phyloP scores from a whole-genome alignment of 2,113 vertebrate genomes.

The Cinclus mexicanus region DNA sequence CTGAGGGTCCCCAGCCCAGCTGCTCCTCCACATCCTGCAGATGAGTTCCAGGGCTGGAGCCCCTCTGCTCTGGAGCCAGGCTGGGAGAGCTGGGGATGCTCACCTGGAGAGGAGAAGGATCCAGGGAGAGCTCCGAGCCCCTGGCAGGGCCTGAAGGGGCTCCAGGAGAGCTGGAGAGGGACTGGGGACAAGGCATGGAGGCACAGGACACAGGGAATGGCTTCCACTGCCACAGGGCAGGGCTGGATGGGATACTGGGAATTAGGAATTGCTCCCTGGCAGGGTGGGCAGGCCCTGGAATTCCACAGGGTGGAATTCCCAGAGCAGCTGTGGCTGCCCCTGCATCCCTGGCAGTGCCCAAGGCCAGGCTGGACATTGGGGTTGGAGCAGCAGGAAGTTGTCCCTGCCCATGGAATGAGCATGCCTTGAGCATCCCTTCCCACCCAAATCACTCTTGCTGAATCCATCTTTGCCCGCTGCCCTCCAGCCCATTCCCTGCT shows the following conservation, averaged over 20 bases:
- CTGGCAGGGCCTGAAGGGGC: accelerated
- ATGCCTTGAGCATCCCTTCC: background rate
- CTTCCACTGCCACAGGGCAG: background rate
- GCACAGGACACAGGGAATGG: background rate
- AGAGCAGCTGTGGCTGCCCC: background rate
- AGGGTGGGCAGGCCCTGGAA: background rate
- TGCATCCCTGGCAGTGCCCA: background rate
- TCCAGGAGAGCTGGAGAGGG: background rate
- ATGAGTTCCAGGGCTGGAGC: background rate
- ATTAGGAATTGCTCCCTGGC: background rate
- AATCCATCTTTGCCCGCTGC: background rate
- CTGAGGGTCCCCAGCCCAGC: background rate
- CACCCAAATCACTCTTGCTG: background rate
- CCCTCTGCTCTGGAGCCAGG: background rate
- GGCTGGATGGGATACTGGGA: accelerated
- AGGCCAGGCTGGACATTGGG: background rate
- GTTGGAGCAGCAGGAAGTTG: accelerated
- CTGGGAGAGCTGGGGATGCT: background rate
- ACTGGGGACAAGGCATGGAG: accelerated
- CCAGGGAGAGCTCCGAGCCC: background rate
- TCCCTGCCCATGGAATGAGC: background rate
- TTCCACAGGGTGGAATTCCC: background rate
- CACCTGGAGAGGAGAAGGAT: background rate
- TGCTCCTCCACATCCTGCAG: background rate
- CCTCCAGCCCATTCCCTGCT: background rate